Base-by-base conservation (phyloP, 2,888 invertebrate species). In the Ypsolopha scabrella region DNA sequence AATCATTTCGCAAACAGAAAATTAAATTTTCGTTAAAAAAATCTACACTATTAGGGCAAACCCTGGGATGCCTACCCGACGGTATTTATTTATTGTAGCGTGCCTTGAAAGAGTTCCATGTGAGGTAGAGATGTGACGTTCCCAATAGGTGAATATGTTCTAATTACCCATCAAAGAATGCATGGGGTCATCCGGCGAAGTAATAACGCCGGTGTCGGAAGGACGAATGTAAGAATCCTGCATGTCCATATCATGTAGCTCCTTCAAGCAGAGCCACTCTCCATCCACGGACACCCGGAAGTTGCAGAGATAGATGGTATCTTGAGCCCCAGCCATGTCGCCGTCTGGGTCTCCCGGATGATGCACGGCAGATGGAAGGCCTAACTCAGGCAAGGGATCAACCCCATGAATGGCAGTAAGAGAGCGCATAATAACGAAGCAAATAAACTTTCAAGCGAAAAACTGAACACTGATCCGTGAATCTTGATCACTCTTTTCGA, bases 211-310 rank as follows among this genome's bases (percentile, higher is more conserved):
- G 57, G 88, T 90, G 50, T 91, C 90, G 14, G 91, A 88, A n/a
- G 91, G 88, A 49, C 87, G 89, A 62, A 87, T 89, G 65, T 90
- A 89, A 55, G 93, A 88, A 61, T 93, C 92, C 63, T 92, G 93
- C 88, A 93, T 91, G 68, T 95, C 95, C 70, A 97, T 94, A 78
- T 98, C 97, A 65, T 96, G 95, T 54, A 98, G 87, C 76, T 98
- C 97, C 75, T 96, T 95, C 52, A 98, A 87, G 73, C 98, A 98
- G 54, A 98, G 88, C 98, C 98, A 98, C 76, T 98, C 98, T 54
- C 98, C 98, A 69, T 98, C 97, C 44, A 98, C 98, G 50, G 97
- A 97, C 6, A 98, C 98, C 53, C 98, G 93, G 80, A 98, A 98
- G 79, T 98, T 98, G 87, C 98, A 98, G 76, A 98, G 86, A 83